These are phyloP conservation scores for Agrypnus murinus DNA, from an alignment of 2,888 invertebrate species.

Conservation along the genomic window DNA sequence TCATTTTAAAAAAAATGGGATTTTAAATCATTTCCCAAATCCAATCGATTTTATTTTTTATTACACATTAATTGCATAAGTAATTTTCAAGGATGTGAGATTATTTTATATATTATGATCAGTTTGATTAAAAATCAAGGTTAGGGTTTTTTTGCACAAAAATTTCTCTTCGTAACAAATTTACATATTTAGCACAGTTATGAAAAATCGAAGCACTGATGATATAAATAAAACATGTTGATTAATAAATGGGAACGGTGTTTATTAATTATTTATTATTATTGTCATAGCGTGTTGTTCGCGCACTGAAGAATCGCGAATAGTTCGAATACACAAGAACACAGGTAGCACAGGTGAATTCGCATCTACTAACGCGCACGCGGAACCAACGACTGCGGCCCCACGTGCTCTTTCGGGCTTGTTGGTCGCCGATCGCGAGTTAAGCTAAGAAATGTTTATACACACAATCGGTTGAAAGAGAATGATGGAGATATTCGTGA, in stretches of 20 bases:
- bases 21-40: no score
- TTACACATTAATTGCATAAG: no score
- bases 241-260: neutral
- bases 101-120: no score
- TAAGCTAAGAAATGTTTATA: conserved; percentile 28
- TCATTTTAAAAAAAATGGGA: no score
- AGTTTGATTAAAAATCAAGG: no score
- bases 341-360: conserved; percentile 52
- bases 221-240: no score
- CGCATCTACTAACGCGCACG: conserved; percentile 60
- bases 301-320: neutral
- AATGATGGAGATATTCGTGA: conserved; percentile 31
- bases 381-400: conserved; percentile 65
- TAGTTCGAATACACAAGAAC: conserved; percentile 7
- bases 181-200: neutral
- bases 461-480: conserved; percentile 34
- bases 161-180: neutral
- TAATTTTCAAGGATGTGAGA: no score
- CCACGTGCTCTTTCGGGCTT: conserved; percentile 63
- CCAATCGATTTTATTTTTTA: no score
- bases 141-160: no score
- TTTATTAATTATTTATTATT: neutral
- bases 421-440: conserved; percentile 54
- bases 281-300: neutral
- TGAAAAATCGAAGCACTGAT: neutral